Base-by-base conservation (phyloP, 37 sponge, comb jelly and placozoan genomes). In the Halichondria panicea region DNA sequence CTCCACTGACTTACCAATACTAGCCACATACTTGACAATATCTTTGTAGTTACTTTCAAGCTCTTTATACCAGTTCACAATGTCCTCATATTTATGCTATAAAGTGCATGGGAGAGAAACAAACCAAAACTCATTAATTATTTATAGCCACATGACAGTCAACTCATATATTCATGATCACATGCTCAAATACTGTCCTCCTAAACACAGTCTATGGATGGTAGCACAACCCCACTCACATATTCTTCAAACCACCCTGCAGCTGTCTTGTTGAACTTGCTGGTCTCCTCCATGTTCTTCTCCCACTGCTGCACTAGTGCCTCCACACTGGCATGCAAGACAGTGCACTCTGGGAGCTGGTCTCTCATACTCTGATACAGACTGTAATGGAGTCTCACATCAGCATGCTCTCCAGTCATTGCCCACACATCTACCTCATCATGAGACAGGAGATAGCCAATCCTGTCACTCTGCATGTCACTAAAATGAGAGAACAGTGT, bases 181-280 rank as follows among this genome's bases (percentile, higher is more conserved):
- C 11, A 11, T 48, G 52, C 52, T 48, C 11, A 48, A 48, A 48
- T 48, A 18, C 52, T 48, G 11, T 48, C 15, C 15, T 48, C 52
- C 15, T 48, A 18, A 48, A 48, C 52, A n/a, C n/a, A n/a, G n/a
- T 19, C 24, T 35, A 59, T 59, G 60, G 13, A 25, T n/a, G n/a
- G n/a, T n/a, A n/a, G n/a, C n/a, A n/a, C 15, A 8, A 13, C 7
- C 9, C 33, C 3, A 52, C 84, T 76, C 41, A 84, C 84, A 70
- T 84, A 87, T 70, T 67, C 82, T 21, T 87, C 81, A 63, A 76
- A 75, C 88, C 88, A 87, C 7, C 25, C 71, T 4, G 61, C 68
- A 32, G 43, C 50, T 11, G 50, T 28, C 40, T 48, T 63, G 45
- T 63, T 43, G 48, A 24, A 27, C 43, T 28, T 30, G 4, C 38